phyloP scores from a whole-genome alignment of 2,888 invertebrate species.

The Cyaniris semiargus region DNA sequence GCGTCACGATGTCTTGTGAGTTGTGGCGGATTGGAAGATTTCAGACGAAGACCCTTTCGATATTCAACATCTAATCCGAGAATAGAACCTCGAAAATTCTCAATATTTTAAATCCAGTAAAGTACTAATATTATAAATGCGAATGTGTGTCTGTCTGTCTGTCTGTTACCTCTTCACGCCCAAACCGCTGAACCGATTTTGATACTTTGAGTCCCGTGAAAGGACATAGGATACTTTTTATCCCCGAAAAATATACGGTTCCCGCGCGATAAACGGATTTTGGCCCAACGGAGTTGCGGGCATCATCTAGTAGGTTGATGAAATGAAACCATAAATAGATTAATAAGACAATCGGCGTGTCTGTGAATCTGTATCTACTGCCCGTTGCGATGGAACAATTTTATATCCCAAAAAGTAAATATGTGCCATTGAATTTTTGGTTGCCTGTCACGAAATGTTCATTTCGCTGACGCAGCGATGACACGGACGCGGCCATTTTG shows the following conservation, averaged over 20 bases:
- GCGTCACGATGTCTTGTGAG: constrained; percentile 14
- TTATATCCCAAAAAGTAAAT: background rate
- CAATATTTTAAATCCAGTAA: background rate
- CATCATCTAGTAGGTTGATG: too few species aligned
- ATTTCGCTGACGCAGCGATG: constrained; percentile 12
- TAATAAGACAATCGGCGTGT: too few species aligned
- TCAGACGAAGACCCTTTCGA: background rate
- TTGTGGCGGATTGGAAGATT: background rate
- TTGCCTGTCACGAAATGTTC: background rate
- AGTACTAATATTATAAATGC: too few species aligned
- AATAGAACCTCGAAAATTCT: background rate
- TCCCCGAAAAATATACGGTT: too few species aligned
- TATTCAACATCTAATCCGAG: background rate
- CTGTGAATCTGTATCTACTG: background rate
- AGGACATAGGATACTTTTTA: too few species aligned
- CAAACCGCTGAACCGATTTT: too few species aligned
- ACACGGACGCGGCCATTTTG: constrained; percentile 14
- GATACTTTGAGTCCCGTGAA: too few species aligned
- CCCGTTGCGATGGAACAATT: background rate
- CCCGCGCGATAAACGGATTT: too few species aligned
- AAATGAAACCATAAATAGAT: too few species aligned
- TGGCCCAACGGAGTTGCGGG: too few species aligned
- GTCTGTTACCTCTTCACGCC: too few species aligned
- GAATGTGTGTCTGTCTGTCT: too few species aligned
- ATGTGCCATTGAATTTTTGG: background rate